Evolutionary conservation across 2,113 vertebrate species (phyloP).

Genomic region (Thermophis baileyi): DNA sequence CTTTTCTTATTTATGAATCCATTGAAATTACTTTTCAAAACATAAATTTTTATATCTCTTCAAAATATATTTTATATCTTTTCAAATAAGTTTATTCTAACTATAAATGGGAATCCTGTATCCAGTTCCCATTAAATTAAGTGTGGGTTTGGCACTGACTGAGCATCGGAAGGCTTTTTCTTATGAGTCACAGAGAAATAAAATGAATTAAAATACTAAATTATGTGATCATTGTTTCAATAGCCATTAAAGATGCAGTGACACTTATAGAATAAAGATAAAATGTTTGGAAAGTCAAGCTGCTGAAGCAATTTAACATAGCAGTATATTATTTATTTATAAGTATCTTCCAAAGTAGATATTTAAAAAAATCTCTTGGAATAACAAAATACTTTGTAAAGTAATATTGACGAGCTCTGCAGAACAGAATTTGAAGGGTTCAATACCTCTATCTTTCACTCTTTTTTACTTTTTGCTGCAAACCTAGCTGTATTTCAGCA

Average conservation of each 20-base stretch:
- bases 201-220: conserved; percentile 17
- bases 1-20: not conserved
- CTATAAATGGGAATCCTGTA: fast-evolving
- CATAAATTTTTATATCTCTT: fast-evolving
- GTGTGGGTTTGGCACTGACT: not conserved
- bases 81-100: not conserved
- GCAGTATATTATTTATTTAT: conserved; percentile 45
- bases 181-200: conserved; percentile 3
- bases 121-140: fast-evolving
- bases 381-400: conserved; percentile 23
- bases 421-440: conserved; percentile 12
- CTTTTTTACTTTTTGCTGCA: conserved; percentile 16
- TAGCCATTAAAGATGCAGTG: conserved; percentile 30
- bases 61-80: fast-evolving
- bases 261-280: conserved; percentile 3
- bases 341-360: conserved; percentile 34
- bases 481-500: not conserved
- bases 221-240: conserved; percentile 32
- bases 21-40: fast-evolving
- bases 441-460: not conserved
- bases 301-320: conserved; percentile 36
- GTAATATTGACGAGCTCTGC: not conserved
- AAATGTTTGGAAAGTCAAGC: conserved; percentile 9
- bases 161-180: not conserved
- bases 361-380: conserved; percentile 21